Conservation (phyloP, 2,888 invertebrate genomes). For the Microchrysa polita region DNA sequence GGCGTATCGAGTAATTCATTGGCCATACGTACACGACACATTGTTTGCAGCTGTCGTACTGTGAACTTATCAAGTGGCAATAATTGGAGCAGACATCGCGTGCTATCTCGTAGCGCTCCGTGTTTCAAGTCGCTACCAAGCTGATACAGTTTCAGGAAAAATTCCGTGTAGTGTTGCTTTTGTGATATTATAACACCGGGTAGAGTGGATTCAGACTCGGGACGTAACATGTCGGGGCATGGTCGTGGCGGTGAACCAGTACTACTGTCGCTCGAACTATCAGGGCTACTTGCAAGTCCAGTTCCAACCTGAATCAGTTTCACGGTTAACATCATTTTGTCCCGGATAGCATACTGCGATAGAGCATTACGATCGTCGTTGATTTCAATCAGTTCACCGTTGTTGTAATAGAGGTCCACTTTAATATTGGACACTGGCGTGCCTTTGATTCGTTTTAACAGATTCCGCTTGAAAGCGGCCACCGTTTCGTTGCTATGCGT, state of each 20-base stretch:
- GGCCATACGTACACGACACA: constrained; percentile 55
- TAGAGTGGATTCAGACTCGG: constrained; percentile 86
- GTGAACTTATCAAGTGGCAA: constrained; percentile 65
- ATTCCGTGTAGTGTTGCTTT: constrained; percentile 79
- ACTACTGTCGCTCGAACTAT: constrained; percentile 94
- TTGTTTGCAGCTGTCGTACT: constrained; percentile 61
- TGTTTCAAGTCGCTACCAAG: constrained; percentile 85
- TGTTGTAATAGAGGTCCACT: constrained; percentile 84
- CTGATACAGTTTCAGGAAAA: constrained; percentile 88
- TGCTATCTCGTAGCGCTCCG: constrained; percentile 81
- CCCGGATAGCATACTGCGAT: constrained; percentile 84
- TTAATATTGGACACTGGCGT: constrained; percentile 79
- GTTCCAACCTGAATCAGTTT: constrained; percentile 79
- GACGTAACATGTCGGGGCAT: constrained; percentile 77
- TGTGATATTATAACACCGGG: constrained; percentile 94
- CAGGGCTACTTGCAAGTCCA: constrained; percentile 82
- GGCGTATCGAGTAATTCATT: constrained; percentile 46
- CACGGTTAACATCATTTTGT: constrained; percentile 87
- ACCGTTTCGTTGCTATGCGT: constrained; percentile 96
- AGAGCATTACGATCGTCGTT: constrained; percentile 88
- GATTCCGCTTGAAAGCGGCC: constrained; percentile 81
- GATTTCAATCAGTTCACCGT: constrained; percentile 87
- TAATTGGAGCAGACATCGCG: constrained; percentile 60
- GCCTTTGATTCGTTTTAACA: constrained; percentile 68
- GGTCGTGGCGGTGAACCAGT: constrained; percentile 91